Percentiles rank a stretch among this genome's conserved stretches.
Conservation (phyloP, 2,888 invertebrate genomes). For the Alsophila aescularia region DNA sequence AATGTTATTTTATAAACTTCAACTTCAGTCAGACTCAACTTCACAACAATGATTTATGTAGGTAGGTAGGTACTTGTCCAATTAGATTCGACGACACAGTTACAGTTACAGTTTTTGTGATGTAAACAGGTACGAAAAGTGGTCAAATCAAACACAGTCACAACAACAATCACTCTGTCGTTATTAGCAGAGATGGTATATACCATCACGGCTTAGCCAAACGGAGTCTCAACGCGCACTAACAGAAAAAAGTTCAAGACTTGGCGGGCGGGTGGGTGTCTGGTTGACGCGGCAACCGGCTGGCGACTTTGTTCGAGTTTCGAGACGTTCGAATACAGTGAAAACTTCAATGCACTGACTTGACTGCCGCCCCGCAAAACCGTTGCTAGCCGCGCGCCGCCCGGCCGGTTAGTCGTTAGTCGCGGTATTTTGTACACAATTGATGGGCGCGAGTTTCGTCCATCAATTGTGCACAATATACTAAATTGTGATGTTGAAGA, state of each 20-base stretch:
- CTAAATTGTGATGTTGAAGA: too few relatives aligned
- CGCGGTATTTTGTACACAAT: too few relatives aligned
- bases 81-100: neutral
- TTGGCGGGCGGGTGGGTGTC: too few relatives aligned
- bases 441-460: too few relatives aligned
- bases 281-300: slow-evolving; percentile 4
- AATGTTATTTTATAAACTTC: neutral
- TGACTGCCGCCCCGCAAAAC: neutral
- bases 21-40: neutral
- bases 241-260: slow-evolving; percentile 19
- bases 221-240: slow-evolving; percentile 18
- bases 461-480: too few relatives aligned
- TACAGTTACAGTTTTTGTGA: neutral
- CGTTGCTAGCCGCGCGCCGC: neutral
- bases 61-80: too few relatives aligned
- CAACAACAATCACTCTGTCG: too few relatives aligned
- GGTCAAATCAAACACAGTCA: slow-evolving; percentile 5
- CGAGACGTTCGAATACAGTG: neutral
- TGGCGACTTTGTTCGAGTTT: neutral
- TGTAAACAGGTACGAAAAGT: slow-evolving; percentile 7
- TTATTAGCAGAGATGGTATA: neutral
- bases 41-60: slow-evolving; percentile 6
- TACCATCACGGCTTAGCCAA: slow-evolving; percentile 2
- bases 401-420: too few relatives aligned
- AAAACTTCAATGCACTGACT: neutral